Base-by-base conservation (phyloP, 2,888 invertebrate species). In the Anagyrus pseudococci region DNA sequence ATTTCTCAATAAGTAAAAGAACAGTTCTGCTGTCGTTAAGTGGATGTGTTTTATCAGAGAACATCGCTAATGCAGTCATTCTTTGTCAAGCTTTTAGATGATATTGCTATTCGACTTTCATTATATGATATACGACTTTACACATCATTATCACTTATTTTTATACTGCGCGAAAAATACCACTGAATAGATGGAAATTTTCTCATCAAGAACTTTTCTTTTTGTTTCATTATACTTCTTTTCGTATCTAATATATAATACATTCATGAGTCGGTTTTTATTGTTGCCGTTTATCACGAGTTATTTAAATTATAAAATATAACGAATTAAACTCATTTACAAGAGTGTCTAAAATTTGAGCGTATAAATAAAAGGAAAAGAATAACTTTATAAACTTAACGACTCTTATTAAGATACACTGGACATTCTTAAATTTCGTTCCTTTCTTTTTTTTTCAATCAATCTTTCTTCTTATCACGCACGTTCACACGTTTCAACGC, bases 161-260 rank as follows among this genome's bases (percentile, higher is more conserved):
- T 46, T 60, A n/a, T n/a, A n/a, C n/a, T n/a, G n/a, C n/a, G n/a
- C n/a, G n/a, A n/a, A n/a, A n/a, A n/a, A n/a, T n/a, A n/a, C n/a
- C n/a, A n/a, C n/a, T n/a, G n/a, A n/a, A n/a, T n/a, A n/a, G n/a
- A n/a, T n/a, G n/a, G n/a, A n/a, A n/a, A 60, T 64, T 48, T 37
- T 49, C 22, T 29, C 17, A 19, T 29, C 53, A 43, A 17, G 26
- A 3, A 19, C 41, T 58, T 40, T 15, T 29, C 40, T 47, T 29
- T 22, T 20, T 48, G n/a, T 20, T 26, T 20, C 46, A 52, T 47
- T 47, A 43, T 20, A 48, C 33, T 37, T 29, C 29, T 29, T 46
- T 54, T 37, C 47, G 52, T 48, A 53, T 62, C 74, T 76, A 78
- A 67, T 78, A n/a, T n/a, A 78, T 79, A 74, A 75, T 78, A 79